Evolutionary conservation across 2,797 vertebrate species (phyloP), one percentile per base, ranked within the genome.

Genomic region (Pipistrellus kuhlii): DNA sequence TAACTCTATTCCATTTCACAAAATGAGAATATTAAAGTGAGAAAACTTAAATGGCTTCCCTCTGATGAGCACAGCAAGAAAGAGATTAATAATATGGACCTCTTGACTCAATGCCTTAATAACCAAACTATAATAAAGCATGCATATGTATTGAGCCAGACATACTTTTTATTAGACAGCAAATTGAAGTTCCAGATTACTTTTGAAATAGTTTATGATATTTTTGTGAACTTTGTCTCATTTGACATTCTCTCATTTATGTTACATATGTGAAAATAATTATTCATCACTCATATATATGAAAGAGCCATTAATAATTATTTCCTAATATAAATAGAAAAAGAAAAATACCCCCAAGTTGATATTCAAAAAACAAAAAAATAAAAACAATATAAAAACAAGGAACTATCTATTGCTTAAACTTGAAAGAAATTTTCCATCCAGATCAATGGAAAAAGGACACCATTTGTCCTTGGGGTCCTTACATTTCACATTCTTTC

Each of bases 291-390:
- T 73, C 46, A 53, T 35, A 44, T 27, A 4, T 21, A 59, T 41
- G 30, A 32, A 57, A 48, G 25, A 55, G 4, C 59, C 59, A 32
- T 32, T 23, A 82, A 66, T 77, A 72, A 9, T 51, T 91, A 71
- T 46, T 77, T 85, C 57, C 32, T 57, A 51, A 48, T 27, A 72
- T 77, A 90, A 73, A 69, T 25, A 57, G 51, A 73, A 90, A 93
- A 30, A 71, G 11, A 5, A 93, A 90, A 84, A 55, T 41, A 25
- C 12, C 10, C 9, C 23, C 23, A 48, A 83, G 41, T 48, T 38
- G 46, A 78, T 78, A 10, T 78, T 83, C n/a, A 83, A 51, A 90
- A 88, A 62, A 17, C 32, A 51, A 81, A 64, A 64, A 64, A 18
- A 32, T 64, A n/a, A 13, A 48, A 75, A 69, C 23, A 64, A 11